A percentile compares a stretch with the other conserved stretches of the same genome.
Evolutionary conservation across 2,797 vertebrate genomes (phyloP).

Genomic region (Dromococcyx pavoninus): DNA sequence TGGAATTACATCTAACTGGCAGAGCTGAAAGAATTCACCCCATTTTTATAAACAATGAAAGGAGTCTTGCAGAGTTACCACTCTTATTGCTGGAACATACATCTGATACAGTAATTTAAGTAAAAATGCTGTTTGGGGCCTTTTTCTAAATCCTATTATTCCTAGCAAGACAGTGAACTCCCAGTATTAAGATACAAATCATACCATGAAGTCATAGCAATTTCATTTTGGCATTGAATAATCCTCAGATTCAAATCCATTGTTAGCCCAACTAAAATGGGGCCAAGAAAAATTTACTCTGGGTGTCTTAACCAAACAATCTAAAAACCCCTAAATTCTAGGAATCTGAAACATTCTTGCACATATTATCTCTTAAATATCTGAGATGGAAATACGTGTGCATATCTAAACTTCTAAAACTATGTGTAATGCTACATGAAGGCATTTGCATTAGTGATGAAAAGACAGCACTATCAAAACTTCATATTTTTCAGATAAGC

Average conservation of each 20-base stretch:
- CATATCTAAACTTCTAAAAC: neutral
- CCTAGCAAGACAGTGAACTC: neutral
- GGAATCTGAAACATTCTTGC: neutral
- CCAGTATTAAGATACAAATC: constrained; percentile 8
- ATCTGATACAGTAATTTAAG: constrained; percentile 7
- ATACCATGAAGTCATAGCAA: neutral
- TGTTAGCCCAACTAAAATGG: neutral
- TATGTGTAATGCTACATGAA: neutral
- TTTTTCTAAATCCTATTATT: constrained; percentile 23
- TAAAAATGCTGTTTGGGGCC: neutral
- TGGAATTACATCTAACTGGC: neutral
- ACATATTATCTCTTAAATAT: neutral
- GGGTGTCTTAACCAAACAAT: neutral
- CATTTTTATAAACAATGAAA: constrained; percentile 24
- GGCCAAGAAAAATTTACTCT: constrained; percentile 27
- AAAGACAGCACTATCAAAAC: neutral
- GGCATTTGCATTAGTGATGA: neutral
- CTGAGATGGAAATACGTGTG: neutral
- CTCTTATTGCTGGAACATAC: constrained; percentile 18
- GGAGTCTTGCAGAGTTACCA: neutral
- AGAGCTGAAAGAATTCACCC: neutral
- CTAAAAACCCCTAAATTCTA: neutral
- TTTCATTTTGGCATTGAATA: constrained; percentile 11
- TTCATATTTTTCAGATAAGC: neutral
- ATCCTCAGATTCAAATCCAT: neutral